These are phyloP conservation scores for Timandra comae DNA, from an alignment of 2,888 invertebrate species.

Conservation along the genomic window DNA sequence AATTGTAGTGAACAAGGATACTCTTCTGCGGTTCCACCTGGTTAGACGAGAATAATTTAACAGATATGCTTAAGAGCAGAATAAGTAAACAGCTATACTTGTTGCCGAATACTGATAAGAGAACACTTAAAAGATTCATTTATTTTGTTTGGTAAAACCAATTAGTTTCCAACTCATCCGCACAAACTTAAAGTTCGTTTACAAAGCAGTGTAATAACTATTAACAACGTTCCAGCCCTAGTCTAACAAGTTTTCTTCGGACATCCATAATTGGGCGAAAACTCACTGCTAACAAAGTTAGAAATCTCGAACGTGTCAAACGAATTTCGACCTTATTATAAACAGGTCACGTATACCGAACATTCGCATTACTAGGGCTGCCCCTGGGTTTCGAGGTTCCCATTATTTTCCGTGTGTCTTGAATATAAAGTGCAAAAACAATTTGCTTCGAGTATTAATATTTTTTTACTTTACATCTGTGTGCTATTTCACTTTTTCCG, in stretches of 20 bases:
- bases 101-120: no score
- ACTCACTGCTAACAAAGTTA: slow-evolving; percentile 40
- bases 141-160: background rate
- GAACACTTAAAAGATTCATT: no score
- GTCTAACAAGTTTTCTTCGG: slow-evolving; percentile 22
- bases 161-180: background rate
- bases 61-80: no score
- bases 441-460: slow-evolving; percentile 23
- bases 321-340: slow-evolving; percentile 36
- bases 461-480: slow-evolving; percentile 13
- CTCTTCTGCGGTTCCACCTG: no score
- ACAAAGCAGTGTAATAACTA: slow-evolving; percentile 2
- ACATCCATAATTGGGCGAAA: slow-evolving; percentile 44
- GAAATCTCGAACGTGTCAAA: slow-evolving; percentile 39
- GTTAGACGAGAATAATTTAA: no score
- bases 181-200: background rate
- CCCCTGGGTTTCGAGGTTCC: slow-evolving; percentile 32
- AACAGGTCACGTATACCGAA: slow-evolving; percentile 41
- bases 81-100: no score
- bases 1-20: background rate
- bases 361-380: slow-evolving; percentile 32
- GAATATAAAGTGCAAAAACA: slow-evolving; percentile 40
- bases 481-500: slow-evolving; percentile 10
- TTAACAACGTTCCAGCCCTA: slow-evolving; percentile 3
- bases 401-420: slow-evolving; percentile 38